These are phyloP conservation scores for Leptinotarsa juncta DNA, from an alignment of 2,888 invertebrate species.

Conservation along the genomic window DNA sequence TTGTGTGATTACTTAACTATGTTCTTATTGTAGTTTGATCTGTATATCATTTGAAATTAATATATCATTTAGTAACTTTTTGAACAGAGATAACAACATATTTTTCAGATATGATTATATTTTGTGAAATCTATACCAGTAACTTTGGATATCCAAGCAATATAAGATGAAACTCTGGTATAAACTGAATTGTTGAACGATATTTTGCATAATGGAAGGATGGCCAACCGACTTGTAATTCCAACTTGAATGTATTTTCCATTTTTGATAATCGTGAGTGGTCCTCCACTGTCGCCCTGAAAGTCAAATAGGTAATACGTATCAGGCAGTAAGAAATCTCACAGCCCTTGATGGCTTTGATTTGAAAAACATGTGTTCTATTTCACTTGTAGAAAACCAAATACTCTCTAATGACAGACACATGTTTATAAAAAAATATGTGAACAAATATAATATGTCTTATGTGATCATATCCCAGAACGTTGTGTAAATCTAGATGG, in stretches of 20 bases:
- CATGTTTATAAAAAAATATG: too few species aligned
- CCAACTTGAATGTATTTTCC: conserved; percentile 59
- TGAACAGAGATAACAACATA: neutral
- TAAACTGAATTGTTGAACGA: conserved; percentile 63
- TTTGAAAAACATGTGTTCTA: neutral
- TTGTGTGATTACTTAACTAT: too few species aligned
- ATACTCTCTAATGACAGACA: neutral
- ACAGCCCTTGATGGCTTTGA: neutral
- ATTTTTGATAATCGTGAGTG: conserved; percentile 56
- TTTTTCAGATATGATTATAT: conserved; percentile 47
- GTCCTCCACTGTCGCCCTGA: conserved; percentile 64
- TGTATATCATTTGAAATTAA: too few species aligned
- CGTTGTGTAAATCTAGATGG: too few species aligned
- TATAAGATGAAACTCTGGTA: conserved; percentile 61
- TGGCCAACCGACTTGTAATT: conserved; percentile 62
- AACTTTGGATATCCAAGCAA: conserved; percentile 60
- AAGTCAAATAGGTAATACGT: conserved; percentile 20
- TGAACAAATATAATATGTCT: too few species aligned
- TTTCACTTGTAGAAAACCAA: neutral
- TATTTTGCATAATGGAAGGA: conserved; percentile 60
- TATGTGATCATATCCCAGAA: too few species aligned
- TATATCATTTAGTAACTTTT: neutral
- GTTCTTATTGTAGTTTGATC: too few species aligned
- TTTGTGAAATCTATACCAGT: conserved; percentile 60
- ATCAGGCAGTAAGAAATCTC: neutral